A percentile compares a stretch with the other conserved stretches of the same genome.
Evolutionary conservation across 2,113 vertebrate genomes (phyloP).

Genomic region (Elaphurus davidianus): DNA sequence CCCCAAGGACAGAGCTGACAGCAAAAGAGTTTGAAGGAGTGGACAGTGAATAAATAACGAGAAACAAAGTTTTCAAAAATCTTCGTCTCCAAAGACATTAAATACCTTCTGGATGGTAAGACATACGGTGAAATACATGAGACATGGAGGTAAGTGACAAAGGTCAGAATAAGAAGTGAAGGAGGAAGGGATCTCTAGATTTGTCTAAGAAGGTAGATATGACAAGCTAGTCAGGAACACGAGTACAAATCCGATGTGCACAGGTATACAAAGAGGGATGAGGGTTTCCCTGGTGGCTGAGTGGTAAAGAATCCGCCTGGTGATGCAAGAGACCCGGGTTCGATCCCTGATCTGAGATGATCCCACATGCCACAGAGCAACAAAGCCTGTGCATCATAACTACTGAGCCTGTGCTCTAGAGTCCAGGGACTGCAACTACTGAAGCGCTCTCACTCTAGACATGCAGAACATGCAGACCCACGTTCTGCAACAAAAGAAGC

Average conservation of each 20-base stretch:
- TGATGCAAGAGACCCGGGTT: background rate
- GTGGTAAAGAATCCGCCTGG: background rate
- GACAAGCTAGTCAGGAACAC: background rate
- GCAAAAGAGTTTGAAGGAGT: background rate
- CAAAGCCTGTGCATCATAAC: background rate
- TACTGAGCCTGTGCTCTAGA: background rate
- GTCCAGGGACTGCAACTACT: background rate
- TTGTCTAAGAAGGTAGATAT: background rate
- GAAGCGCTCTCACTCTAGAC: background rate
- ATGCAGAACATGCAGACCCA: background rate
- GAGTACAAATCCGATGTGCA: background rate
- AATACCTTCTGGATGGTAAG: background rate
- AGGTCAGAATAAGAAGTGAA: background rate
- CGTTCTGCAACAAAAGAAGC: background rate
- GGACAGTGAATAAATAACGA: background rate
- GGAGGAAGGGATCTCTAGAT: background rate
- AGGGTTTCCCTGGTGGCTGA: background rate
- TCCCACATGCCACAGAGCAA: background rate
- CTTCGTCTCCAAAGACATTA: background rate
- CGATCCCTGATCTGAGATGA: background rate
- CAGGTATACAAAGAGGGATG: background rate
- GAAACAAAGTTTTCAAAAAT: background rate
- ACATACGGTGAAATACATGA: background rate
- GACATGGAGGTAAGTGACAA: background rate
- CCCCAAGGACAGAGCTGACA: background rate